Conservation (phyloP, 2,797 vertebrate genomes). For the Sebastes diploproa region DNA sequence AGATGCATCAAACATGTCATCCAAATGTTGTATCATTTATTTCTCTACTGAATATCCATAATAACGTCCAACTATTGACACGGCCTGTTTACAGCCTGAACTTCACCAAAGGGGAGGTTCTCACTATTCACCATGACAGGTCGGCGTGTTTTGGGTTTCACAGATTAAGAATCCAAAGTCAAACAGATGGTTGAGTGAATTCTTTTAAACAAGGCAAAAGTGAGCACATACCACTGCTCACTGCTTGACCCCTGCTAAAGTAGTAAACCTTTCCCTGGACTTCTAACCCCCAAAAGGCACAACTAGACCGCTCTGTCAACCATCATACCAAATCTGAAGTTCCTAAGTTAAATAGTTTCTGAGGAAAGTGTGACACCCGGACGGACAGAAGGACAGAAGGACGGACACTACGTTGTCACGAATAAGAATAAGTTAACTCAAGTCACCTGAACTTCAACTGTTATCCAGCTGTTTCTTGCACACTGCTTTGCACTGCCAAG, state of each 20-base stretch:
- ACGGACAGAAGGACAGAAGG: no score
- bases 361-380: no score
- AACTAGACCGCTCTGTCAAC: no score
- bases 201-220: neutral
- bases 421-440: no score
- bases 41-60: neutral
- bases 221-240: fast-evolving
- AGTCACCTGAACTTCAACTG: neutral
- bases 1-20: neutral
- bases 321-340: no score
- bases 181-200: neutral
- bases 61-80: neutral
- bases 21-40: neutral
- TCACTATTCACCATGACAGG: neutral
- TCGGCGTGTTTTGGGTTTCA: neutral
- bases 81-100: neutral
- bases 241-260: no score
- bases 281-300: no score
- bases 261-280: no score
- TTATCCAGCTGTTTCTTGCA: neutral
- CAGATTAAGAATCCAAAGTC: neutral
- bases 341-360: no score
- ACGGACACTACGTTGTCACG: no score
- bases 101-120: neutral
- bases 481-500: neutral